Conservation (phyloP, 2,797 vertebrate genomes). For the Parauchenoglanis ngamensis region DNA sequence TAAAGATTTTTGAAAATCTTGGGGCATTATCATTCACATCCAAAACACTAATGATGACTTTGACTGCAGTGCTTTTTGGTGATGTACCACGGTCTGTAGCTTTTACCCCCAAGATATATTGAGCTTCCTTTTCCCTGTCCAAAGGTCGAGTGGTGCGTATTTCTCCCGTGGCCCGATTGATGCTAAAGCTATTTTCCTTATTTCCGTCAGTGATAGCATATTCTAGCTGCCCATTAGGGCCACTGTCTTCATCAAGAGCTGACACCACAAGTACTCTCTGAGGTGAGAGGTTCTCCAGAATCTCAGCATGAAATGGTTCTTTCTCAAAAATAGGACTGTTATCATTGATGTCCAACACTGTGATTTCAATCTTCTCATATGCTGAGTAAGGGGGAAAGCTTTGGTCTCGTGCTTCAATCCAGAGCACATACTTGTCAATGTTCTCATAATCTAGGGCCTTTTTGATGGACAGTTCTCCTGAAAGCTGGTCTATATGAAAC, state of each 20-base stretch:
- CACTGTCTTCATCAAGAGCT: constrained; percentile 87
- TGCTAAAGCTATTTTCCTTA: constrained; percentile 86
- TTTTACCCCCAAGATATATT: constrained; percentile 82
- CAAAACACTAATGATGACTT: constrained; percentile 84
- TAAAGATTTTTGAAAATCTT: constrained; percentile 96
- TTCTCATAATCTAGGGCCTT: constrained; percentile 88
- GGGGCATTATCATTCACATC: constrained; percentile 98
- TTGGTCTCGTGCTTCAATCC: constrained; percentile 93
- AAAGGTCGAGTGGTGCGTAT: constrained; percentile 85
- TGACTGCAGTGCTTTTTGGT: constrained; percentile 81
- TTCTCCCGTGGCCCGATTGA: constrained; percentile 87
- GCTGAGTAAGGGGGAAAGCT: constrained; percentile 97
- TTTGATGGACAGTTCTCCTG: constrained; percentile 86
- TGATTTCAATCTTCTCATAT: constrained; percentile 89
- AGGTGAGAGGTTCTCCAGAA: constrained; percentile 89
- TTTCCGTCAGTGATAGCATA: constrained; percentile 90
- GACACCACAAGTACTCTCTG: constrained; percentile 83
- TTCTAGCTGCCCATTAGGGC: constrained; percentile 87
- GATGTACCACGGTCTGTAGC: constrained; percentile 87
- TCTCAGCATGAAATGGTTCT: constrained; percentile 87
- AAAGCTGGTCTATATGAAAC: constrained; percentile 91
- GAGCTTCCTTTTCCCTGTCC: constrained; percentile 87
- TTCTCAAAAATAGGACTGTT: constrained; percentile 86
- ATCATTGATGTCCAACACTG: constrained; percentile 90
- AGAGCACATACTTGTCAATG: constrained; percentile 90